phyloP scores from a whole-genome alignment of 2,113 vertebrate genomes.

The Eptesicus fuscus region DNA sequence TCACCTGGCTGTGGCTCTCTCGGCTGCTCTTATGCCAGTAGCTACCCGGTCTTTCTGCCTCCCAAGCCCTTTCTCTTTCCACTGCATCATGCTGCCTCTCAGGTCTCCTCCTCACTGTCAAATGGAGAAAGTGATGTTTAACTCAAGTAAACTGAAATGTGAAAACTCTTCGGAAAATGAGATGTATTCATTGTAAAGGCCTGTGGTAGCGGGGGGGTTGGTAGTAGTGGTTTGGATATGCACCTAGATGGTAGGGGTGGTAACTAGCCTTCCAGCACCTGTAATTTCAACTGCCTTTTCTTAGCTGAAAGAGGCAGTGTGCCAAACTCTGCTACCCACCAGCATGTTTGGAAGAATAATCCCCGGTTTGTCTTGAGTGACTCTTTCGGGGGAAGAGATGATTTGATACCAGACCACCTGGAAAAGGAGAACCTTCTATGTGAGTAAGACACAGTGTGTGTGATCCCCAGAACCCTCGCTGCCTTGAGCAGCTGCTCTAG shows the following conservation, averaged over 20 bases:
- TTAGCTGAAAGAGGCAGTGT: slow-evolving; percentile 51
- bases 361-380: neutral
- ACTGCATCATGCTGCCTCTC: neutral
- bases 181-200: neutral
- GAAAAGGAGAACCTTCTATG: slow-evolving; percentile 73
- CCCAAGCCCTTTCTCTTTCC: neutral
- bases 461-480: neutral
- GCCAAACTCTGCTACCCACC: neutral
- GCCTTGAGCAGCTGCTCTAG: neutral
- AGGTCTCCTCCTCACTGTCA: neutral
- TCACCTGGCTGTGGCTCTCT: neutral
- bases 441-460: slow-evolving; percentile 67
- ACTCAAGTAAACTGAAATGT: neutral
- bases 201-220: neutral
- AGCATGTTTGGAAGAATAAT: neutral
- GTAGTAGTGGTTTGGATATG: neutral
- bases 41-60: neutral
- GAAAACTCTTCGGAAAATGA: neutral
- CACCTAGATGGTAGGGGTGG: neutral
- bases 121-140: neutral
- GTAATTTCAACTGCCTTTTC: slow-evolving; percentile 3
- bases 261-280: neutral
- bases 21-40: neutral
- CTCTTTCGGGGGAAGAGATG: slow-evolving; percentile 67
- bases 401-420: slow-evolving; percentile 55